These are phyloP conservation scores for Polydrusus pterygomalis DNA, from an alignment of 2,888 invertebrate species.

Conservation along the genomic window DNA sequence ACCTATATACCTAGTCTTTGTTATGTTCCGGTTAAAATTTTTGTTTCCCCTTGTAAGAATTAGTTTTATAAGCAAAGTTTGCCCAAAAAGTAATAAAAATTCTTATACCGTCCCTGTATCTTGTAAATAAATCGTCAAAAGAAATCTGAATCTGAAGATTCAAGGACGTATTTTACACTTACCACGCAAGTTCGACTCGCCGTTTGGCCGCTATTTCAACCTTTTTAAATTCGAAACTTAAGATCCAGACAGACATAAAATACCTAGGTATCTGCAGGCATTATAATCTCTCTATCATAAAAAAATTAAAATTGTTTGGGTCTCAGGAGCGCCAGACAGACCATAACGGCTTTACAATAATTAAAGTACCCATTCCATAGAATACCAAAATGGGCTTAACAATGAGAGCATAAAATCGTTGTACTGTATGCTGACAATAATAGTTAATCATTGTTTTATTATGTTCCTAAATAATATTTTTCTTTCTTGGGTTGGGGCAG, in stretches of 20 bases:
- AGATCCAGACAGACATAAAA: not conserved
- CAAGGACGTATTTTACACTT: too few relatives aligned
- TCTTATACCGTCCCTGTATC: too few relatives aligned
- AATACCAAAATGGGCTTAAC: conserved; percentile 33
- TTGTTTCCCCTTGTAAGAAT: too few relatives aligned
- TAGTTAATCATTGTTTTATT: conserved; percentile 21
- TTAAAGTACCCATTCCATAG: not conserved
- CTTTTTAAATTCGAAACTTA: not conserved
- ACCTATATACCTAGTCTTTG: too few relatives aligned
- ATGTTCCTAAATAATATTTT: not conserved
- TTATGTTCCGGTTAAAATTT: too few relatives aligned
- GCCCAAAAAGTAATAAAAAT: too few relatives aligned
- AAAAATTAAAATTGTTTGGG: not conserved
- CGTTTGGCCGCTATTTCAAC: not conserved
- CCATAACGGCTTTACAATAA: conserved; percentile 2
- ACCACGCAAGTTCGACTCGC: too few relatives aligned
- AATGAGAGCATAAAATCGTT: conserved; percentile 28
- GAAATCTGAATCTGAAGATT: too few relatives aligned
- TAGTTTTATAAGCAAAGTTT: too few relatives aligned
- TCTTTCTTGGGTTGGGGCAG: not conserved
- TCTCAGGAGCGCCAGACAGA: not conserved
- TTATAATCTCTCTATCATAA: not conserved
- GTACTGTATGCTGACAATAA: conserved; percentile 12
- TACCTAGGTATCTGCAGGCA: too few relatives aligned
- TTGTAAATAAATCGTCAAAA: too few relatives aligned